Evolutionary conservation across 2,797 vertebrate genomes (phyloP), one percentile per base, ranked within the genome.

Genomic region (Podargus strigoides): DNA sequence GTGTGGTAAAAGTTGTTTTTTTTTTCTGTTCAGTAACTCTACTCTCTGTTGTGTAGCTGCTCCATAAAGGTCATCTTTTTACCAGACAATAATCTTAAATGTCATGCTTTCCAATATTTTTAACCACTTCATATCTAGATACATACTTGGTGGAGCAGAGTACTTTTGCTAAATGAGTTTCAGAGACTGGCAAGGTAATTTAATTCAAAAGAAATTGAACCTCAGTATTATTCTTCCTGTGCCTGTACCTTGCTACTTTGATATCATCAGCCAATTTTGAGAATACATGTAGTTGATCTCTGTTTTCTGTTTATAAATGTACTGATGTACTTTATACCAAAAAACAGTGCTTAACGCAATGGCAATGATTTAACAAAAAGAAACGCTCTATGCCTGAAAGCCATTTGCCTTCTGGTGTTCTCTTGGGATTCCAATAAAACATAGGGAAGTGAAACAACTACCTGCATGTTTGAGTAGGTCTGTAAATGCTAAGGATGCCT

Each of bases 31-130:
- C 76, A 64, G 87, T 81, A 94, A 63, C 93, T 89, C 60, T 67
- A 68, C 50, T 41, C 95, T 91, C 74, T 92, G 69, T 70, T 90
- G 49, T 85, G 58, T 93, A 96, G 70, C 70, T 73, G 55, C 87
- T 95, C 62, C 69, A 39, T 93, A 96, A 96, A 97, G 94, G 58
- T 85, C 85, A 85, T 77, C 68, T 79, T 87, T 70, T 90, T 89
- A 87, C 58, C 77, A 96, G 72, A 91, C 76, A 62, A 47, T 95
- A 90, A 76, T 78, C 68, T 94, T 89, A 96, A 96, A 96, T 97
- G 90, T 95, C 96, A 96, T 87, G 60, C 58, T 95, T 96, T 77
- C 78, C 90, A 59, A 81, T 94, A 77, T 14, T 24, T 90, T 96
- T 95, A 94, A 92, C 85, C 66, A 30, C 66, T 95, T 91, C 53